A percentile compares a stretch with the other conserved stretches of the same genome.
These are phyloP conservation scores for Flexamia atlantica DNA, from an alignment of 2,888 invertebrate genomes.

Conservation along the genomic window DNA sequence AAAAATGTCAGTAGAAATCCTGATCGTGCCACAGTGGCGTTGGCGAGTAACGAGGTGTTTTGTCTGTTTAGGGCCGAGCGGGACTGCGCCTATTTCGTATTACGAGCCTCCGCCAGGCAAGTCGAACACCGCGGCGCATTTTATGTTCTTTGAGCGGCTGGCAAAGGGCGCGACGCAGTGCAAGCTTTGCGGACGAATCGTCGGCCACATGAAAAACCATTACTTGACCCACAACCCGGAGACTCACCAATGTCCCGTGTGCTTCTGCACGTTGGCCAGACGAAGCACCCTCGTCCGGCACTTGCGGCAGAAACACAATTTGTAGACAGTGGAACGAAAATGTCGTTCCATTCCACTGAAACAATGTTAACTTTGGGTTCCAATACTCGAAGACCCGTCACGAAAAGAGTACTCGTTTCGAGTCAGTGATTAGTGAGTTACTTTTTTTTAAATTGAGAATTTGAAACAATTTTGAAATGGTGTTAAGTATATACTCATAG, in stretches of 20 bases:
- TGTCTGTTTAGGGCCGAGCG: constrained; percentile 59
- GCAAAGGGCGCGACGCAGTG: constrained; percentile 70
- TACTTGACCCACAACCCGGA: constrained; percentile 73
- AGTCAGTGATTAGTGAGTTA: no score
- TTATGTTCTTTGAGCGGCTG: constrained; percentile 66
- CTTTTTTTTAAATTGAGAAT: no score
- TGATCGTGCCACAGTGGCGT: constrained; percentile 23
- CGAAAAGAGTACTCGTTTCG: no score
- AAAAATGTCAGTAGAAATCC: no score
- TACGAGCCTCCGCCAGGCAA: background rate
- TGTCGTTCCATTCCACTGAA: no score
- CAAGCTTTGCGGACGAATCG: constrained; percentile 73
- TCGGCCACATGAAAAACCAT: constrained; percentile 73
- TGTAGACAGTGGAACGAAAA: no score
- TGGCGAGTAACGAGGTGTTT: constrained; percentile 53
- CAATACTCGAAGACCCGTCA: no score
- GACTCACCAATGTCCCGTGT: constrained; percentile 73
- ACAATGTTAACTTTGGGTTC: no score
- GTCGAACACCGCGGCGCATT: constrained; percentile 53
- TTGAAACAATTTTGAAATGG: no score
- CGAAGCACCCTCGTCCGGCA: constrained; percentile 56
- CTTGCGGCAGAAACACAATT: constrained; percentile 54
- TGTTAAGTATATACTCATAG: no score
- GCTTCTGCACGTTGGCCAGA: constrained; percentile 70
- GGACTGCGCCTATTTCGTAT: constrained; percentile 9